Base-by-base conservation (phyloP, 2,113 vertebrate genomes). In the Fregata magnificens region DNA sequence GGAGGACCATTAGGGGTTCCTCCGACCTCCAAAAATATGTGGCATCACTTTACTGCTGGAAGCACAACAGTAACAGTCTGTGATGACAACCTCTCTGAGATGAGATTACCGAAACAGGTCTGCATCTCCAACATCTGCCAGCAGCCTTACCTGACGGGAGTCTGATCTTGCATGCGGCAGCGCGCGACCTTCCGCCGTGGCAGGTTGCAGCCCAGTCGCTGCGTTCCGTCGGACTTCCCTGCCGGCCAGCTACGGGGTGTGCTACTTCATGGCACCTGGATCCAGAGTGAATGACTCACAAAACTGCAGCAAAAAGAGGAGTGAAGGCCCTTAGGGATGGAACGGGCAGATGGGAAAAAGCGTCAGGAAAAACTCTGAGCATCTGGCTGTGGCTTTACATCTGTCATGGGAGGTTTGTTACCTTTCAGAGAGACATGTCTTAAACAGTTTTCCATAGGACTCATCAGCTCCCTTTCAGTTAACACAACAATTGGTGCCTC, bases 181-280 rank as follows among this genome's bases (percentile, higher is more conserved):
- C 0, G 34, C 1, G 4, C 19, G 36, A 8, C 44, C 55, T 59
- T 59, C 42, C 22, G 26, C 40, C 1, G 1, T 8, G 34, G 45
- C 65, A 78, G 10, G 17, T 4, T 67, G 66, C 25, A 83, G 58
- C 72, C 38, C 66, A 8, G 34, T 5, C 42, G 12, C 17, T 16
- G 61, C 5, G 0, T 59, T 63, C 50, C 55, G 6, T 12, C 0
- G 3, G 61, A 26, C 19, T 28, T 26, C 61, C 22, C 47, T 24
- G 45, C 24, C 47, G 55, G 53, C 36, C 56, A 65, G 44, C 14
- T 31, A 12, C 40, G 25, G 20, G 38, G 17, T 7, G 20, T 32
- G 38, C 25, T 63, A 25, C 69, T 40, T 28, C 40, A 1, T 3
- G 16, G 44, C 56, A 38, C 62, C 50, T 50, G 79, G 45, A 80